Conservation (phyloP, 2,888 invertebrate genomes). For the Cecidostiba fungosa region DNA sequence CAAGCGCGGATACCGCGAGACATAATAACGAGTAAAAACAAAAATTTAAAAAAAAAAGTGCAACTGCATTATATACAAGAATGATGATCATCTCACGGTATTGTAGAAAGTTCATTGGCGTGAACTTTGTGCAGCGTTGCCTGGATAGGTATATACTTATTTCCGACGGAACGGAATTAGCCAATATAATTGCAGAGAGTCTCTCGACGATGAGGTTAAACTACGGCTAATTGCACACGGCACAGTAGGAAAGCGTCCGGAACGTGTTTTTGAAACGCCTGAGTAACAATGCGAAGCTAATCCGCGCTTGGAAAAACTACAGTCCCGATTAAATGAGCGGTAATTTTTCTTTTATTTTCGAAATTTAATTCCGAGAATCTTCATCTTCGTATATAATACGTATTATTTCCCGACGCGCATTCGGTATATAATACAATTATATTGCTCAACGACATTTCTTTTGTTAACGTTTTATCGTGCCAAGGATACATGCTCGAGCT, state of each 20-base stretch:
- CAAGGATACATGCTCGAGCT: conserved; percentile 13
- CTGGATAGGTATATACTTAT: not conserved
- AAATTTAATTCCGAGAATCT: not conserved
- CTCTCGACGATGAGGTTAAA: too few relatives aligned
- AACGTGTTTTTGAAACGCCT: not conserved
- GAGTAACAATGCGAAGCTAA: not conserved
- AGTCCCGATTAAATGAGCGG: not conserved
- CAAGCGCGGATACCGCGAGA: conserved; percentile 13
- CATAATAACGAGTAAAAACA: not conserved
- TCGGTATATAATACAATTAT: not conserved
- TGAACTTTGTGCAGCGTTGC: not conserved
- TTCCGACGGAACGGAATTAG: not conserved
- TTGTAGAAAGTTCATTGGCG: not conserved
- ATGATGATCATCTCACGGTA: too few relatives aligned
- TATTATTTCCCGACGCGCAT: not conserved
- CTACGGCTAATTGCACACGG: too few relatives aligned
- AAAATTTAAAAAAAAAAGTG: not conserved
- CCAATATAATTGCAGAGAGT: not conserved
- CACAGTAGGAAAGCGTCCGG: too few relatives aligned
- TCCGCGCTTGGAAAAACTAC: not conserved
- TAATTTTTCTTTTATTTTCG: not conserved
- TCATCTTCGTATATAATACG: not conserved
- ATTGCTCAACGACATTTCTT: not conserved
- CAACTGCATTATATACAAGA: too few relatives aligned
- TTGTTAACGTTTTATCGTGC: conserved; percentile 25